Conservation (phyloP, 2,113 vertebrate species). For the Cynopterus brachyotis region DNA sequence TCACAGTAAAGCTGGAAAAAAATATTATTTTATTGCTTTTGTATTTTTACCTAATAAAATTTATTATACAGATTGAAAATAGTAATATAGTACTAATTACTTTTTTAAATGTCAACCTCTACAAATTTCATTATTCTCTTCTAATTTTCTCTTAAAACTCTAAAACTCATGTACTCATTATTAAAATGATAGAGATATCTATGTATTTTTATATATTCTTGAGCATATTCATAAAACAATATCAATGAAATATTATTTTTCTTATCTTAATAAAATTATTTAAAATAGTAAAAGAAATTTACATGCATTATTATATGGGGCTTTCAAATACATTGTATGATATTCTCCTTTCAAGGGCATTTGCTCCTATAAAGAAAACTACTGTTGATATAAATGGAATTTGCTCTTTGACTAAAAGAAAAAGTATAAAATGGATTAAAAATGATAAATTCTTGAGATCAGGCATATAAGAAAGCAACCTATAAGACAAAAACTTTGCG, state of each 20-base stretch:
- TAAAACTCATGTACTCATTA: neutral
- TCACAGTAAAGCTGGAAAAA: neutral
- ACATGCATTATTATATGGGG: neutral
- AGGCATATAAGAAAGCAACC: neutral
- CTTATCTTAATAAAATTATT: neutral
- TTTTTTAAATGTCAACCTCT: neutral
- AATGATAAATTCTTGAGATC: neutral
- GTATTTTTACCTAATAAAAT: neutral
- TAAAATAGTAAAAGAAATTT: neutral
- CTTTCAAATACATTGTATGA: neutral
- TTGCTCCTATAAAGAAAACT: neutral
- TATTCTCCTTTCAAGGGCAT: neutral
- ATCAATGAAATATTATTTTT: neutral
- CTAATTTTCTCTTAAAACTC: neutral
- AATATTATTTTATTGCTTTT: neutral
- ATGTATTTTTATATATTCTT: neutral
- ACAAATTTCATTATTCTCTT: neutral
- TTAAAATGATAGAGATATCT: neutral
- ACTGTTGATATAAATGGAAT: neutral
- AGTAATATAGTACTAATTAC: neutral
- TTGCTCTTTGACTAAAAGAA: neutral
- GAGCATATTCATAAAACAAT: neutral
- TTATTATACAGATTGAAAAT: neutral
- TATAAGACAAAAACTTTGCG: neutral
- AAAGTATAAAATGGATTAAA: neutral